Conservation (phyloP, 2,113 vertebrate species). For the Lepisosteus osseus region DNA sequence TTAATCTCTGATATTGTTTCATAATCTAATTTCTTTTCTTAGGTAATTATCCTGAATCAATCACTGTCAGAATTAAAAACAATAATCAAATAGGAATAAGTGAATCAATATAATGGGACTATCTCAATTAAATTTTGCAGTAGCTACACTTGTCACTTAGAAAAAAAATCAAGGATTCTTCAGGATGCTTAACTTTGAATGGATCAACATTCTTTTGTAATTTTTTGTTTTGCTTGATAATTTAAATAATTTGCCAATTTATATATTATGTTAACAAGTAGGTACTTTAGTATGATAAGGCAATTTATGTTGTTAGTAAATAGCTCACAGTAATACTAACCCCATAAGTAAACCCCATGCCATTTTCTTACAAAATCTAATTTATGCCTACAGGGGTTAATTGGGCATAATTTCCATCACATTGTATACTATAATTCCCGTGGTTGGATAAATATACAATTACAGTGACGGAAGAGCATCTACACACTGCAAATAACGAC, state of each 20-base stretch:
- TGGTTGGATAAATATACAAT: no score
- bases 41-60: conserved; percentile 75
- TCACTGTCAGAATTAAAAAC: conserved; percentile 74
- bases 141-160: conserved; percentile 1
- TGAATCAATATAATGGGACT: conserved; percentile 50
- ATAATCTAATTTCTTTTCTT: conserved; percentile 70
- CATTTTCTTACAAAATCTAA: no score
- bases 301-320: no score
- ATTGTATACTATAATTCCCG: no score
- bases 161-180: background rate
- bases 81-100: conserved; percentile 62
- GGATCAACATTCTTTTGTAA: background rate
- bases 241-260: conserved; percentile 2
- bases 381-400: no score
- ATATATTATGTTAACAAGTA: no score
- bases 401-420: no score
- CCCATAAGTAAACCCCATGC: no score
- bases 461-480: no score
- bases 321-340: no score
- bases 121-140: conserved; percentile 10
- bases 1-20: conserved; percentile 67
- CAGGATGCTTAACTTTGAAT: background rate
- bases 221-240: background rate
- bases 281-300: no score
- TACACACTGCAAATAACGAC: no score